Conservation (phyloP, 2,888 invertebrate species). For the Xanthostigma xanthostigma region DNA sequence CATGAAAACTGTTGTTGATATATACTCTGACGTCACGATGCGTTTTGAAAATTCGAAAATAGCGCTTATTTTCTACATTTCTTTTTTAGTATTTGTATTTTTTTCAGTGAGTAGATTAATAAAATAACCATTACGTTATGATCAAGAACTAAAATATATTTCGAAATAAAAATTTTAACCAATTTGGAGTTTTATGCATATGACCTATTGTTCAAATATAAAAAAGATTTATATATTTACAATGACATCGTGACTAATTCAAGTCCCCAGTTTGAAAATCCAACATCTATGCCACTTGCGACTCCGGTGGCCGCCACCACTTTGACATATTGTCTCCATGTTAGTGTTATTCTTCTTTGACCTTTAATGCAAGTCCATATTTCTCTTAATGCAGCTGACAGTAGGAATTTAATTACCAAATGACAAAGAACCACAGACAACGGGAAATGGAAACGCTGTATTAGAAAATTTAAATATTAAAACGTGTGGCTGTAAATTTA, state of each 20-base stretch:
- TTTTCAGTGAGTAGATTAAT: too few relatives aligned
- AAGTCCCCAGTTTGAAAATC: constrained; percentile 96
- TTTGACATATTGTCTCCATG: constrained; percentile 62
- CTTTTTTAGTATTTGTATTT: too few relatives aligned
- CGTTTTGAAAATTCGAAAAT: too few relatives aligned
- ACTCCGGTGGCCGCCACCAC: constrained; percentile 75
- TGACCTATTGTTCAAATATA: too few relatives aligned
- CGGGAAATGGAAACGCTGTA: constrained; percentile 75
- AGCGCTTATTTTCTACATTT: too few relatives aligned
- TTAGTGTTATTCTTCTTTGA: constrained; percentile 49
- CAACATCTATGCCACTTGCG: constrained; percentile 92
- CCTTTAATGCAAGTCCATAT: constrained; percentile 38
- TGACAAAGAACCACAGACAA: constrained; percentile 83
- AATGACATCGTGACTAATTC: constrained; percentile 88
- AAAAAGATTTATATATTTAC: constrained; percentile 31
- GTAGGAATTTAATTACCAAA: constrained; percentile 70
- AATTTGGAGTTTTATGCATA: too few relatives aligned
- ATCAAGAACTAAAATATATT: too few relatives aligned
- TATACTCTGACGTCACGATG: too few relatives aligned
- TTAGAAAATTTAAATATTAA: constrained; percentile 11
- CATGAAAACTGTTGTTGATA: too few relatives aligned
- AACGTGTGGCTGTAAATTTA: not conserved
- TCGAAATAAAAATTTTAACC: too few relatives aligned
- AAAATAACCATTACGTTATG: too few relatives aligned
- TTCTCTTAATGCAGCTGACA: constrained; percentile 56